Evolutionary conservation across 2,797 vertebrate genomes (phyloP).

Genomic region (Mionectes olivaceus): DNA sequence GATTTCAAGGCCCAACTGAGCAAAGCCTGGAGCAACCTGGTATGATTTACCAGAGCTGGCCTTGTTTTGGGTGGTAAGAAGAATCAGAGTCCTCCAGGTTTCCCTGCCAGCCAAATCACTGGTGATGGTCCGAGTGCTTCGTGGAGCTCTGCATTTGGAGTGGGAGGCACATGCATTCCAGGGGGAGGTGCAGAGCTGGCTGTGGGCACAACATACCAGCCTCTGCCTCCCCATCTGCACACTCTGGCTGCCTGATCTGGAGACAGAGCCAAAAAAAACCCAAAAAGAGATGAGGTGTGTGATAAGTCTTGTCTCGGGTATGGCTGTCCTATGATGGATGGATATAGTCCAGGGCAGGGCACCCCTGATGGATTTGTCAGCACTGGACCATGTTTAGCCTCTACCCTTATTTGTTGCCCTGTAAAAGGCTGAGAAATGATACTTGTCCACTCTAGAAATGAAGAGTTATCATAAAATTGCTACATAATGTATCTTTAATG

Average conservation of each 20-base stretch:
- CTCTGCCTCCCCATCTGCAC: background rate
- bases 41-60: background rate
- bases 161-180: background rate
- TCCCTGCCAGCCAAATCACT: background rate
- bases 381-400: background rate
- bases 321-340: background rate
- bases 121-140: no score
- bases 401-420: background rate
- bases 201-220: background rate
- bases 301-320: background rate
- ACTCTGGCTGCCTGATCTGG: background rate
- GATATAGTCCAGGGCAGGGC: background rate
- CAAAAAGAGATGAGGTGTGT: background rate
- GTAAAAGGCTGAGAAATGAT: background rate
- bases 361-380: background rate
- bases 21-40: background rate
- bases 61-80: background rate
- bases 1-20: background rate
- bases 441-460: background rate
- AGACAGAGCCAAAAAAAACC: background rate
- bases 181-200: background rate
- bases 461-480: background rate
- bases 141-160: background rate
- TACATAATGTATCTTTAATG: background rate
- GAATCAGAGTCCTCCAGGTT: background rate